Evolutionary conservation across 2,888 invertebrate species (phyloP).

Genomic region (Nysson spinosus): DNA sequence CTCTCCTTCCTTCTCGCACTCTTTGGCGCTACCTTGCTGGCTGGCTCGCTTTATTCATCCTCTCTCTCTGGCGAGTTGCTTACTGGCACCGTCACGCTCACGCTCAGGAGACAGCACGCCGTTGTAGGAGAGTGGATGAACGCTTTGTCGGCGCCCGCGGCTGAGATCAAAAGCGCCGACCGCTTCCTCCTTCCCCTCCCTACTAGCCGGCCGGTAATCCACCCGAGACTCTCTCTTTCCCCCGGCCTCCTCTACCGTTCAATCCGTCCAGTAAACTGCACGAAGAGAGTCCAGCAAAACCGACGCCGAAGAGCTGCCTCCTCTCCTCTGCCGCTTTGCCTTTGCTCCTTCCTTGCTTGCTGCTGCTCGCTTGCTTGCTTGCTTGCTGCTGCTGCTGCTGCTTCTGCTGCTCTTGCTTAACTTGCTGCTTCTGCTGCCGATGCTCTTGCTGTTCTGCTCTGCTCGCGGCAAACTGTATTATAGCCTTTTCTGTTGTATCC

Average conservation of each 20-base stretch:
- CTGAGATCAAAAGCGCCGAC: conserved; percentile 75
- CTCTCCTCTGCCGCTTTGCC: conserved; percentile 24
- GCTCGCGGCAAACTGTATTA: conserved; percentile 72
- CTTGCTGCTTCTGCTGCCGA: conserved; percentile 43
- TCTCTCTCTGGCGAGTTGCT: conserved; percentile 42
- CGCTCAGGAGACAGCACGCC: conserved; percentile 56
- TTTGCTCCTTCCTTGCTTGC: conserved; percentile 30
- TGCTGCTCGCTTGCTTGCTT: conserved; percentile 27
- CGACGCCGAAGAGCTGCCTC: conserved; percentile 29
- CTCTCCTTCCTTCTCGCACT: conserved; percentile 47
- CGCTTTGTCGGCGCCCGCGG: conserved; percentile 76
- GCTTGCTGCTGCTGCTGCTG: conserved; percentile 79
- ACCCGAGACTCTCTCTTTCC: conserved; percentile 53
- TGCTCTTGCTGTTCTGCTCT: conserved; percentile 68
- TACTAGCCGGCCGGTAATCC: conserved; percentile 49
- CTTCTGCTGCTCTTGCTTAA: conserved; percentile 53
- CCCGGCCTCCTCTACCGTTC: conserved; percentile 24
- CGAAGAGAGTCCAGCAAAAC: conserved; percentile 26
- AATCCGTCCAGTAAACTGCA: conserved; percentile 45
- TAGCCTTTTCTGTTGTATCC: conserved; percentile 65
- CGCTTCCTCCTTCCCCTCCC: conserved; percentile 59
- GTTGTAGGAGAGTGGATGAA: conserved; percentile 69
- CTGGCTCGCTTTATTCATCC: conserved; percentile 35
- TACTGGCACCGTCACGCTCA: conserved; percentile 47
- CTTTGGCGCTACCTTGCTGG: conserved; percentile 42